phyloP scores from a whole-genome alignment of 2,888 invertebrate species.

The Phaedon cochleariae region DNA sequence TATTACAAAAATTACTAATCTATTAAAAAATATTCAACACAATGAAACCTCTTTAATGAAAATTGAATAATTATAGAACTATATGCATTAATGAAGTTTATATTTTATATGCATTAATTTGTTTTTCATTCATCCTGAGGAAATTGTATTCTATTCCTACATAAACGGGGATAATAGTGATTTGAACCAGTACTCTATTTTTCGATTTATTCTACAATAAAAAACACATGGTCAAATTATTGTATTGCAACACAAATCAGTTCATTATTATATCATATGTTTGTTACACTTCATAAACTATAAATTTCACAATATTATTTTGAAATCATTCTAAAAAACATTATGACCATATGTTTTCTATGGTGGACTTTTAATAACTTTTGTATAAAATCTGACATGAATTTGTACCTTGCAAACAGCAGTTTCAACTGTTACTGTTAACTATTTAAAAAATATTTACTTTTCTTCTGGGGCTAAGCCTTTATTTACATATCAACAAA shows the following conservation, averaged over 20 bases:
- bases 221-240: slow-evolving; percentile 18
- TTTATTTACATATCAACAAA: slow-evolving; percentile 60
- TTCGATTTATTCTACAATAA: slow-evolving; percentile 19
- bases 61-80: slow-evolving; percentile 22
- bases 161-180: slow-evolving; percentile 50
- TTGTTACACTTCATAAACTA: no score
- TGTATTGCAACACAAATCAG: slow-evolving; percentile 1
- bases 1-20: slow-evolving; percentile 46
- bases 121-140: slow-evolving; percentile 60
- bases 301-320: not conserved
- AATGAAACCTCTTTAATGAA: slow-evolving; percentile 20
- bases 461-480: slow-evolving; percentile 37
- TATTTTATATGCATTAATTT: slow-evolving; percentile 54
- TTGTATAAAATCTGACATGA: slow-evolving; percentile 61
- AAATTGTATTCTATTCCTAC: slow-evolving; percentile 54
- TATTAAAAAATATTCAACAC: slow-evolving; percentile 22
- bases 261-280: no score
- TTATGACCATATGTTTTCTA: slow-evolving; percentile 27
- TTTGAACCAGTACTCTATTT: slow-evolving; percentile 20
- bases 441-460: slow-evolving; percentile 43
- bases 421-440: slow-evolving; percentile 57
- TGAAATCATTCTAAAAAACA: slow-evolving; percentile 8
- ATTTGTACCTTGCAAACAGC: slow-evolving; percentile 63
- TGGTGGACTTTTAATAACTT: slow-evolving; percentile 53
- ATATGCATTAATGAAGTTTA: slow-evolving; percentile 27